Conservation (phyloP, 1,140 invertebrate genomes). For the Drosophila quadrilineata region DNA sequence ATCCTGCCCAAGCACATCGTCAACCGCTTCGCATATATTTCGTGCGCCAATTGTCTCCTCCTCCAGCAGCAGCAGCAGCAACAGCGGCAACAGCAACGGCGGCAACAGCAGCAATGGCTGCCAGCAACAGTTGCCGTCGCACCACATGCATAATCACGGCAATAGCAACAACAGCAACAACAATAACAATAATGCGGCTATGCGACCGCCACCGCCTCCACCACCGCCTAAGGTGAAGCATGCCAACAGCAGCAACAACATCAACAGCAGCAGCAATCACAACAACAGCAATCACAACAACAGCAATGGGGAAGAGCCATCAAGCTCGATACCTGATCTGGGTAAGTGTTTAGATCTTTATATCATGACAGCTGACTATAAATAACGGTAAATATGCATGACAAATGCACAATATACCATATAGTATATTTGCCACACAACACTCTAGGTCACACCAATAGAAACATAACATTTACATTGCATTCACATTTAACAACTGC, state of each 20-base stretch:
- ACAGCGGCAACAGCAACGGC: constrained; percentile 22
- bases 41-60: constrained; percentile 78
- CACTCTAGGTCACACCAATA: neutral
- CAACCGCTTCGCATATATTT: constrained; percentile 65
- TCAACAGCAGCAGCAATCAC: constrained; percentile 1
- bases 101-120: constrained; percentile 23
- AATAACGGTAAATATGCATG: constrained; percentile 10
- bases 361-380: neutral
- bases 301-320: constrained; percentile 86
- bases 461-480: neutral
- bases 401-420: too few relatives aligned
- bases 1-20: constrained; percentile 23
- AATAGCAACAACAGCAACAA: constrained; percentile 34
- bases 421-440: too few relatives aligned
- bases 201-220: constrained; percentile 84
- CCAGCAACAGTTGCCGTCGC: constrained; percentile 29
- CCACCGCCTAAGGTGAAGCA: constrained; percentile 83
- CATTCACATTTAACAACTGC: too few relatives aligned
- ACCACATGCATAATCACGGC: constrained; percentile 33
- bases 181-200: constrained; percentile 70
- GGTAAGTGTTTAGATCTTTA: constrained; percentile 83
- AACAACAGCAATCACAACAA: constrained; percentile 15
- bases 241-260: constrained; percentile 32
- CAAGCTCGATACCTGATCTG: constrained; percentile 92
- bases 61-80: constrained; percentile 68